phyloP scores from a whole-genome alignment of 1,140 invertebrate species.

The Brachionus manjavacas region DNA sequence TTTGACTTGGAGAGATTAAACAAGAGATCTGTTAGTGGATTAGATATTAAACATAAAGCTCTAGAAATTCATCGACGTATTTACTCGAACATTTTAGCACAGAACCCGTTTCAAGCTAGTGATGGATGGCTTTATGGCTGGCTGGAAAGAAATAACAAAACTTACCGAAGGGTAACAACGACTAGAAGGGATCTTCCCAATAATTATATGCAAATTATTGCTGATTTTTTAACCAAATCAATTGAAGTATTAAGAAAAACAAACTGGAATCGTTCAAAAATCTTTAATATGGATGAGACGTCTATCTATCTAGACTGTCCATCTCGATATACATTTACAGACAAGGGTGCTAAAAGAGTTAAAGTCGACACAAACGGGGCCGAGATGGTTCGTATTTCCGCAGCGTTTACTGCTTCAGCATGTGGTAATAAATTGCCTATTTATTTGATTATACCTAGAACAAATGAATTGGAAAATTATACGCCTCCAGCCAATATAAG shows the following conservation, averaged over 20 bases:
- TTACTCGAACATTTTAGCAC: neutral
- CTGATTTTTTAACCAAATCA: conserved; percentile 5
- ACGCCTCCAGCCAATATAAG: neutral
- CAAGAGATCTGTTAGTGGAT: neutral
- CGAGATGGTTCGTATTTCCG: neutral
- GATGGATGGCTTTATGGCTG: neutral
- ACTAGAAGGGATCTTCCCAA: neutral
- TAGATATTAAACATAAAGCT: neutral
- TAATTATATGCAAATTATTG: neutral
- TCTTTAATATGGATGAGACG: neutral
- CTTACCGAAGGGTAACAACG: neutral
- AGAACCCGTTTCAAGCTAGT: neutral
- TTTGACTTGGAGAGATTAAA: neutral
- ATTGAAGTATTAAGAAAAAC: neutral
- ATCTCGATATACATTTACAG: neutral
- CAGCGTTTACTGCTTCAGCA: neutral
- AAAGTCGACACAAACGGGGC: neutral
- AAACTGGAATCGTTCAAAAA: neutral
- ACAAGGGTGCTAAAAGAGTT: neutral
- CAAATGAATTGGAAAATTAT: neutral
- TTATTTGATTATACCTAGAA: neutral
- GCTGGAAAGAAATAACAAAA: conserved; percentile 2
- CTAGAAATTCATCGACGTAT: neutral
- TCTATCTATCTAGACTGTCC: neutral
- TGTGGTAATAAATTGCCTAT: neutral